Evolutionary conservation across 1,140 invertebrate species (phyloP), one percentile per base, ranked within the genome.

Genomic region (Drosophila arizonae): DNA sequence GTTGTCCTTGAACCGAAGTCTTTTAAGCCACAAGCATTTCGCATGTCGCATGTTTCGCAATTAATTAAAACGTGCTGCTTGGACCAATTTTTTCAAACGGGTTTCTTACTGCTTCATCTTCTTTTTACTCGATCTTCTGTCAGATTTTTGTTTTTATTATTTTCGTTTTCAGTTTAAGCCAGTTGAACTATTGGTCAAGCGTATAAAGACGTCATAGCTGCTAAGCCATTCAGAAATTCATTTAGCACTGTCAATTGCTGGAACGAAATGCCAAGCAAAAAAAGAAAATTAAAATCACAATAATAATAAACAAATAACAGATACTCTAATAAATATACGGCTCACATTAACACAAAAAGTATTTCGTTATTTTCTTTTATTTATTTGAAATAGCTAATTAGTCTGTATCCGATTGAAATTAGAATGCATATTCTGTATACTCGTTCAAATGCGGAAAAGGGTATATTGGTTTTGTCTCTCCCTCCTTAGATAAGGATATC

Each of bases 1-100:
- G 62, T 50, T 13, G 70, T 72, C 70, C 70, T 72, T 72, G 70
- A 68, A 72, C 54, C 33, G 33, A 71, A 24, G 9, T 10, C 33
- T 33, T 33, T 33, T 9, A 33, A 33, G 33, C 33, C 8, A 0
- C 33, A 33, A 8, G 33, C 6, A 33, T 33, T 33, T 30, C 28
- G 33, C 21, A 33, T 48, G 57, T 72, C 26, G 63, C 39, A 60
- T 66, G 66, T 66, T 72, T 68, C 61, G 50, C 64, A 68, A 48
- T 50, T 67, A 61, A 61, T 60, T 50, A 41, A 58, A 67, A 55
- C 56, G 41, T 43, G 70, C 43, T 50, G 61, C 13, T 72, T 72
- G 55, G 24, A 39, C 70, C 64, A 67, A 13, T 39, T 67, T 61
- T 67, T 61, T 6, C 13, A 13, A 72, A 72, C 70, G 33, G 24